Conservation (phyloP, 2,113 vertebrate species). For the Brienomyrus longianalis region DNA sequence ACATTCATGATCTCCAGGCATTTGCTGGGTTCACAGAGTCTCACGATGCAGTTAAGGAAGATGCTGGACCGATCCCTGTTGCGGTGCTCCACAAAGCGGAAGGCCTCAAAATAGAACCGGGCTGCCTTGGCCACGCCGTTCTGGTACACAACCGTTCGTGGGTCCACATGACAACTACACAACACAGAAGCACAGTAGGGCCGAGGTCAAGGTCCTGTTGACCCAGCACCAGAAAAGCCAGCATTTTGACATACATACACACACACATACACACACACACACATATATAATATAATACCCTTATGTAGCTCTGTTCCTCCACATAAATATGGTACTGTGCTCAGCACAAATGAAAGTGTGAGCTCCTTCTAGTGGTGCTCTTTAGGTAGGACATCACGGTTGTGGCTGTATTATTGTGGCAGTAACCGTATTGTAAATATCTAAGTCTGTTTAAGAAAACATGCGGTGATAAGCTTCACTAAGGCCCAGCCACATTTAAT, state of each 20-base stretch:
- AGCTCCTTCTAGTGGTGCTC: background rate
- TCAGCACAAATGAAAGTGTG: background rate
- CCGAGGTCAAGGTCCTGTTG: background rate
- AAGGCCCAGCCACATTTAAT: background rate
- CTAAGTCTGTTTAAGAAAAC: background rate
- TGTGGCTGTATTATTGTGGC: background rate
- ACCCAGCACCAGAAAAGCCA: background rate
- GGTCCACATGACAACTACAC: slow-evolving; percentile 46
- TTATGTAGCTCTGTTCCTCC: background rate
- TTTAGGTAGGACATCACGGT: background rate
- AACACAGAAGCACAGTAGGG: background rate
- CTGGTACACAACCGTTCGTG: slow-evolving; percentile 34
- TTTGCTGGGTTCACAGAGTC: slow-evolving; percentile 59
- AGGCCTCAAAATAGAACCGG: slow-evolving; percentile 62
- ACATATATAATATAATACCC: background rate
- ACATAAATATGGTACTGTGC: background rate
- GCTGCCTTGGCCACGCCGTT: slow-evolving; percentile 52
- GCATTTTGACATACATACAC: background rate
- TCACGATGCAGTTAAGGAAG: slow-evolving; percentile 63
- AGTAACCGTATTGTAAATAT: background rate
- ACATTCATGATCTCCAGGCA: slow-evolving; percentile 52
- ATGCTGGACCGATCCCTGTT: slow-evolving; percentile 52
- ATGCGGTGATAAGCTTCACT: background rate
- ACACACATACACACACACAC: too few species aligned
- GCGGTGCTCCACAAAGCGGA: slow-evolving; percentile 62